These are phyloP conservation scores for Eilema sororculum DNA, from an alignment of 2,888 invertebrate species.

Conservation along the genomic window DNA sequence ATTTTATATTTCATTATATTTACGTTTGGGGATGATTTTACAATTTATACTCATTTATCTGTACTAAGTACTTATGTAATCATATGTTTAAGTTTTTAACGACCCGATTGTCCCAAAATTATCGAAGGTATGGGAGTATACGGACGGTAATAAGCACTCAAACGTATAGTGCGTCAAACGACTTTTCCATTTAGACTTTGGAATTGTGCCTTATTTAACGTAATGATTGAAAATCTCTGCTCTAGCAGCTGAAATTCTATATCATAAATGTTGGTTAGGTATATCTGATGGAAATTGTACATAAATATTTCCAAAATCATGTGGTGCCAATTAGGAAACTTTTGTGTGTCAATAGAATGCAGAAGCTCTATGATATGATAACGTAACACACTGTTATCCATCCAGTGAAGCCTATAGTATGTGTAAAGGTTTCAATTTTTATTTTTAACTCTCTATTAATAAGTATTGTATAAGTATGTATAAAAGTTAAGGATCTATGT, in stretches of 20 bases:
- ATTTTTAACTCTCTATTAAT: constrained; percentile 8
- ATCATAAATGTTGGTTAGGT: constrained; percentile 27
- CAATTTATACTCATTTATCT: constrained; percentile 43
- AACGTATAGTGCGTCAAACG: constrained; percentile 63
- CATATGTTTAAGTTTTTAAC: constrained; percentile 55
- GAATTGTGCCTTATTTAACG: constrained; percentile 37
- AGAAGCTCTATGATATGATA: constrained; percentile 24
- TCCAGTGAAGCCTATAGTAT: constrained; percentile 60
- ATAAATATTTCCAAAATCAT: constrained; percentile 69
- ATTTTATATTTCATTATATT: constrained; percentile 41
- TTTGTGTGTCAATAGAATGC: constrained; percentile 41
- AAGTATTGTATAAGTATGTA: constrained; percentile 8
- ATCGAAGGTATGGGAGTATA: constrained; percentile 71
- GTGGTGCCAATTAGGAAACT: constrained; percentile 65
- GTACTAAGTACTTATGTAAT: constrained; percentile 47
- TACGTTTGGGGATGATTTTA: constrained; percentile 38
- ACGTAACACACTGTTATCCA: constrained; percentile 41
- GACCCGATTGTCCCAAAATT: constrained; percentile 71
- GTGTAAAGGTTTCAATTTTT: constrained; percentile 20
- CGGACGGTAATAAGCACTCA: constrained; percentile 60
- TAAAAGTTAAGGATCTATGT: not conserved
- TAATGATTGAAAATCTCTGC: constrained; percentile 41
- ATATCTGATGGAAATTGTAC: constrained; percentile 49
- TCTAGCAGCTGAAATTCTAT: constrained; percentile 35
- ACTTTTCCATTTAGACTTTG: constrained; percentile 34